Base-by-base conservation (phyloP, 2,888 invertebrate genomes). In the Congeria kusceri region DNA sequence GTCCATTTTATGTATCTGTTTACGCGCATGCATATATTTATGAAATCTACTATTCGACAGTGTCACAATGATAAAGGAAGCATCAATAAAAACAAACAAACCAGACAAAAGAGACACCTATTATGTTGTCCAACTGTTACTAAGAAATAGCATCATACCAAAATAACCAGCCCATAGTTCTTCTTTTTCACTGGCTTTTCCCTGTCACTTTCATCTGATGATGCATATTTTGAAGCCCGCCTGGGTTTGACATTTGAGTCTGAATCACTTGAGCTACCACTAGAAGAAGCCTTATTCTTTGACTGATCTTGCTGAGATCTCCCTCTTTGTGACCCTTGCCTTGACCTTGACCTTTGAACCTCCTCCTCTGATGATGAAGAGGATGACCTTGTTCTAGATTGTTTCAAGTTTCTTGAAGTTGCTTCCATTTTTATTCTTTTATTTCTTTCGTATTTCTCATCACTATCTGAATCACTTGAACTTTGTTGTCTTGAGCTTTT, bases 111-210 rank as follows among this genome's bases (percentile, higher is more conserved):
- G 23, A n/a, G 23, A 27, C 11, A 18, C 1, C 25, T 56, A 15
- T 1, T 56, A 56, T 25, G 11, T 39, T 39, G 32, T 32, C 32
- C 9, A 32, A 32, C 32, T 7, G 32, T 32, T 18, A 44, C 11
- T 44, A 20, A 63, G 44, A 9, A 62, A 13, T 61, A 57, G 1
- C 9, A 23, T 57, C 73, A 49, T 65, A 78, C 78, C 59, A 78
- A 44, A 23, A 78, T 78, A 18, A 80, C 76, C 15, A 80, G 69
- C 20, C 80, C 80, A 66, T 77, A 80, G 28, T 57, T 64, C 59
- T 78, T 67, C 27, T 70, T 59, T 61, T 70, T 71, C 32, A 20
- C 20, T 63, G 61, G 32, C 32, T 32, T 47, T 23, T 70, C 62
- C 29, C 20, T 64, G 15, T 61, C 61, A 39, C 71, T 57, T 28